These are phyloP conservation scores for Nephrocerus scutellatus DNA, from an alignment of 2,888 invertebrate species.

Conservation along the genomic window DNA sequence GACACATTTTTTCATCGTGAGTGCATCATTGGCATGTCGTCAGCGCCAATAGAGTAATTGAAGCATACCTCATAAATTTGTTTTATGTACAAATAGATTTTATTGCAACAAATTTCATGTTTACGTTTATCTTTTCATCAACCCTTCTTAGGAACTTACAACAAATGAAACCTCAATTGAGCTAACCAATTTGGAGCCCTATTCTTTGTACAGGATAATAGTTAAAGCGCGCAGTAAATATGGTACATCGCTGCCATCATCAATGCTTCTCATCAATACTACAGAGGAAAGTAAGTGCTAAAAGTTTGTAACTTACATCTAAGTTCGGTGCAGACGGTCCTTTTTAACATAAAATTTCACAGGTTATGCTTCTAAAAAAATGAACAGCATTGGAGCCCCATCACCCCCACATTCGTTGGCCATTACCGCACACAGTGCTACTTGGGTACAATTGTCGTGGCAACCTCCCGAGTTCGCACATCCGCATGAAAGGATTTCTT, in stretches of 20 bases:
- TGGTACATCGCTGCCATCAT: slow-evolving; percentile 75
- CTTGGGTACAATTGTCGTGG: slow-evolving; percentile 76
- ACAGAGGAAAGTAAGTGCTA: slow-evolving; percentile 44
- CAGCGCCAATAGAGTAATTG: too few species aligned
- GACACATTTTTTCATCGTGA: too few species aligned
- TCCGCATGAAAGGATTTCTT: slow-evolving; percentile 68
- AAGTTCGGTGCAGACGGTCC: too few species aligned
- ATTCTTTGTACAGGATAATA: slow-evolving; percentile 69
- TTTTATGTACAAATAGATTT: too few species aligned
- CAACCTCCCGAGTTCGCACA: slow-evolving; percentile 78
- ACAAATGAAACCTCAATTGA: slow-evolving; percentile 58
- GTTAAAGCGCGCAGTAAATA: slow-evolving; percentile 70
- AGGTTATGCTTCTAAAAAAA: too few species aligned
- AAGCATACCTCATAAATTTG: too few species aligned
- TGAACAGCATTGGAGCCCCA: slow-evolving; percentile 67
- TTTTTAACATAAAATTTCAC: too few species aligned
- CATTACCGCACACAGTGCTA: slow-evolving; percentile 72
- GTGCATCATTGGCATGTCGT: too few species aligned
- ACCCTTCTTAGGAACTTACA: slow-evolving; percentile 56
- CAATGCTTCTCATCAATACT: slow-evolving; percentile 68
- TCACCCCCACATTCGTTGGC: slow-evolving; percentile 76
- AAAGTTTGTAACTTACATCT: too few species aligned
- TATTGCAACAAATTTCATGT: background rate
- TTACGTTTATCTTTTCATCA: slow-evolving; percentile 9
- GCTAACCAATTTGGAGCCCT: slow-evolving; percentile 58